These are phyloP conservation scores for Spilosoma lubricipeda DNA, from an alignment of 2,888 invertebrate genomes.

Conservation along the genomic window DNA sequence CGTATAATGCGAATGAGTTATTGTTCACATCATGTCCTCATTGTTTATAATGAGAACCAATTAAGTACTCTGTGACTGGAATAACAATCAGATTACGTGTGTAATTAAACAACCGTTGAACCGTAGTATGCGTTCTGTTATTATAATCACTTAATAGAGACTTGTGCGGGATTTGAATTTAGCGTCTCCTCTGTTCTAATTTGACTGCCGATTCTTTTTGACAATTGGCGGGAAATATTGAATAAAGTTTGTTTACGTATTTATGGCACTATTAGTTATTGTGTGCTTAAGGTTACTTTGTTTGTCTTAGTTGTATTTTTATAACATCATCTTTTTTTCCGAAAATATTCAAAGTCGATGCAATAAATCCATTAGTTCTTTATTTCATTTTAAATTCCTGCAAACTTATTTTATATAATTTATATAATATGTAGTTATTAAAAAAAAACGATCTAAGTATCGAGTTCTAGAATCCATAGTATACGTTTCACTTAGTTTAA, in stretches of 20 bases:
- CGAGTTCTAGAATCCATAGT: neutral
- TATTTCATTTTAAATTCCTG: neutral
- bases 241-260: neutral
- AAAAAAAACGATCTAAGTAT: neutral
- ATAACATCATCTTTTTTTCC: neutral
- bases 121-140: conserved; percentile 22
- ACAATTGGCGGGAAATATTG: neutral
- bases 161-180: conserved; percentile 1
- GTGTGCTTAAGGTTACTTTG: no score
- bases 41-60: conserved; percentile 61
- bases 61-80: conserved; percentile 56
- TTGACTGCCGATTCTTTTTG: neutral
- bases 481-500: neutral
- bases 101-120: conserved; percentile 56
- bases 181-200: neutral
- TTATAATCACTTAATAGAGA: neutral
- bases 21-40: conserved; percentile 54
- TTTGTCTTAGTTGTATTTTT: no score
- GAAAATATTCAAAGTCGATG: neutral
- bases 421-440: no score
- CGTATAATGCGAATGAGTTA: conserved; percentile 54
- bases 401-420: no score
- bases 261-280: no score
- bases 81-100: conserved; percentile 55
- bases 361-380: neutral